A percentile compares a stretch with the other conserved stretches of the same genome.
phyloP scores from a whole-genome alignment of 2,113 vertebrate species.

The Pseudorasbora parva region DNA sequence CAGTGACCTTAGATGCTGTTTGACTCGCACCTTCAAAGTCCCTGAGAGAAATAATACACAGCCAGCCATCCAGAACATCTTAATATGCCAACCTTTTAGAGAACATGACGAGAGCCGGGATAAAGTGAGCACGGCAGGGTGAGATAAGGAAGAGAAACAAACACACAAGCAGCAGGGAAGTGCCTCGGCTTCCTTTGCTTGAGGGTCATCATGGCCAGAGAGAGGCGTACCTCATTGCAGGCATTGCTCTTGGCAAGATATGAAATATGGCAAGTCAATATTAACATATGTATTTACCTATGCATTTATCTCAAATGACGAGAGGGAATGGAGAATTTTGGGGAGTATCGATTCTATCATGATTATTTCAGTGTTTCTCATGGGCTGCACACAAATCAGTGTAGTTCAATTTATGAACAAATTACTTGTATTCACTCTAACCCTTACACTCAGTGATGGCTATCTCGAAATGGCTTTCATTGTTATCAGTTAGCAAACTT shows the following conservation, averaged over 20 bases:
- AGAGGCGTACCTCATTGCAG: not conserved
- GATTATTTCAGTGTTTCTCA: not conserved
- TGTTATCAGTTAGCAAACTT: no score
- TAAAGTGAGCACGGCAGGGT: slow-evolving; percentile 33
- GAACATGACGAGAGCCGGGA: slow-evolving; percentile 59
- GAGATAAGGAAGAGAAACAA: slow-evolving; percentile 57
- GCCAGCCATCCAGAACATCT: slow-evolving; percentile 76
- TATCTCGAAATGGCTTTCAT: no score
- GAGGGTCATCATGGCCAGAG: not conserved
- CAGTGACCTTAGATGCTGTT: slow-evolving; percentile 75
- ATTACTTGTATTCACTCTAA: not conserved
- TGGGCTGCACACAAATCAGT: not conserved
- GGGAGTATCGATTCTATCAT: not conserved
- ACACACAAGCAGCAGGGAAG: slow-evolving; percentile 45
- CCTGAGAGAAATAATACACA: slow-evolving; percentile 74
- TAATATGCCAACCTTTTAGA: slow-evolving; percentile 72
- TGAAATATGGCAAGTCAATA: not conserved
- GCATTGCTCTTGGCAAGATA: not conserved
- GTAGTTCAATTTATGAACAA: not conserved
- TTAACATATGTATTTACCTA: not conserved
- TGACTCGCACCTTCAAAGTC: slow-evolving; percentile 77
- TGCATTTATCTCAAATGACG: not conserved
- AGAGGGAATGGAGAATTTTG: not conserved
- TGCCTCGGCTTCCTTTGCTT: slow-evolving; percentile 45
- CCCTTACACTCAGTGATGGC: no score